Percentiles rank a stretch among this genome's conserved stretches.
phyloP scores from a whole-genome alignment of 2,113 vertebrate species.

The Actenoides lindsayi region DNA sequence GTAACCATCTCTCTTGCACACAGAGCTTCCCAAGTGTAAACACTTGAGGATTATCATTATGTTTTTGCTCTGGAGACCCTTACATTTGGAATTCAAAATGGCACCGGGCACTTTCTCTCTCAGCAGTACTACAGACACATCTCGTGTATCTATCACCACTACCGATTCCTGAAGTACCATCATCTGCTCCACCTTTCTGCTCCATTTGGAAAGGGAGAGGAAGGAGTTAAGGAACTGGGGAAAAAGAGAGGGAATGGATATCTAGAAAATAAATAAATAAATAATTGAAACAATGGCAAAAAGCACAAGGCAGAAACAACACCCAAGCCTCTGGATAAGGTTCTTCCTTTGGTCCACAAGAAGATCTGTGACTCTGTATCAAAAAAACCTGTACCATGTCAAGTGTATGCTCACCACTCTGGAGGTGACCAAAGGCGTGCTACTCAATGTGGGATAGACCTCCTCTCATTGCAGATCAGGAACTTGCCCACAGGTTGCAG shows the following conservation, averaged over 20 bases:
- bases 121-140: neutral
- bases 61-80: neutral
- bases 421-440: neutral
- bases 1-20: neutral
- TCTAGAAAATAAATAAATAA: neutral
- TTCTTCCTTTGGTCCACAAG: neutral
- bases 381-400: accelerated
- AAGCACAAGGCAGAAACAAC: neutral
- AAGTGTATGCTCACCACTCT: accelerated
- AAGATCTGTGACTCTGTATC: neutral
- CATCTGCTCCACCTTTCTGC: neutral
- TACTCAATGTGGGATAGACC: neutral
- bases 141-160: neutral
- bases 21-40: neutral
- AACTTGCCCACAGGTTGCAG: neutral
- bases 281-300: neutral
- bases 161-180: neutral
- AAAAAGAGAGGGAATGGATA: neutral
- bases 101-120: neutral
- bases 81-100: neutral
- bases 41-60: neutral
- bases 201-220: neutral
- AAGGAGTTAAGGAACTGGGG: neutral
- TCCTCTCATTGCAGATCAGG: neutral
- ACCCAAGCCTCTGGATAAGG: neutral